Evolutionary conservation across 2,888 invertebrate species (phyloP).

Genomic region (Helobdella robusta): DNA sequence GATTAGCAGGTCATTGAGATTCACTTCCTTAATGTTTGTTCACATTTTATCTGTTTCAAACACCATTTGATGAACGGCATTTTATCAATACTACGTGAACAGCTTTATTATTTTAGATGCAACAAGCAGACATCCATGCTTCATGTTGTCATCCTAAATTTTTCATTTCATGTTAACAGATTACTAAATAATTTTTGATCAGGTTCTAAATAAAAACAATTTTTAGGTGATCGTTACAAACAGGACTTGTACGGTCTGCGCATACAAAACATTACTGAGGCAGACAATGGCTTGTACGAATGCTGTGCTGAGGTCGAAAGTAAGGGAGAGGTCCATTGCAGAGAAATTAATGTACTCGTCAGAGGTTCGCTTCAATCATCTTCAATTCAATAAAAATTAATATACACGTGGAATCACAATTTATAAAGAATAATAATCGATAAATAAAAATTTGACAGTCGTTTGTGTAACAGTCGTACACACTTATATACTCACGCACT

Average conservation of each 20-base stretch:
- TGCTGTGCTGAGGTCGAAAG: conserved; percentile 35
- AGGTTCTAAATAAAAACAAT: too few relatives aligned
- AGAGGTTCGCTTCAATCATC: conserved; percentile 14
- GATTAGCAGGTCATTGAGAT: conserved; percentile 15
- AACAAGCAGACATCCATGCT: neutral
- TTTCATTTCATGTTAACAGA: neutral
- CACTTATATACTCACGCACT: too few relatives aligned
- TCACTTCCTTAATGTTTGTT: neutral
- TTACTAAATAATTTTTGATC: neutral
- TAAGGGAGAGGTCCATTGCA: conserved; percentile 26
- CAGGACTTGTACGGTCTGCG: conserved; percentile 33
- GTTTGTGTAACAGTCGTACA: conserved; percentile 3
- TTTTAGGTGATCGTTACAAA: conserved; percentile 32
- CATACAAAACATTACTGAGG: conserved; percentile 34
- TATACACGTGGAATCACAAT: neutral
- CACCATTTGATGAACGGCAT: neutral
- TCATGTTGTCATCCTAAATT: neutral
- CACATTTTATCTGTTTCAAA: neutral
- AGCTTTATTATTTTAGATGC: neutral
- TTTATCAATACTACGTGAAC: neutral
- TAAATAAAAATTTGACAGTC: neutral
- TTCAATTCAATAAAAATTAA: neutral
- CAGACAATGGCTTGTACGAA: conserved; percentile 36
- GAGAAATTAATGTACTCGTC: conserved; percentile 32
- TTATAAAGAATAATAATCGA: neutral